Percentiles rank a stretch among this genome's conserved stretches.
phyloP scores from a whole-genome alignment of 2,113 vertebrate genomes.

The Cryptomyrus ogoouensis region DNA sequence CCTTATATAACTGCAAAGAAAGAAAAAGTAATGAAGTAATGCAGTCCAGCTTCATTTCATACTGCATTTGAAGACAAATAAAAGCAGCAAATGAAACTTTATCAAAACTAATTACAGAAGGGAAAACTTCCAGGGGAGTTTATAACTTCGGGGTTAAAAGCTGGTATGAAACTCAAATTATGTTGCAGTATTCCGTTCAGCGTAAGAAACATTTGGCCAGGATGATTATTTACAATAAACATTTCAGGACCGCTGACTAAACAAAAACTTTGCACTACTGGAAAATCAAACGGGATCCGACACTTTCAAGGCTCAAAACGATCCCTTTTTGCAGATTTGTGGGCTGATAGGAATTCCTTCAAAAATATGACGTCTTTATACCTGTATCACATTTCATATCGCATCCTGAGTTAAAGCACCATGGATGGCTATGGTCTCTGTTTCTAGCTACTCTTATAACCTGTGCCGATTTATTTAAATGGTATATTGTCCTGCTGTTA shows the following conservation, averaged over 20 bases:
- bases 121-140: neutral
- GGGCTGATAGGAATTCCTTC: constrained; percentile 26
- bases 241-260: neutral
- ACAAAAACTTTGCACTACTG: neutral
- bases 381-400: constrained; percentile 6
- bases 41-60: neutral
- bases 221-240: neutral
- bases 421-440: neutral
- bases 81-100: neutral
- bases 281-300: constrained; percentile 3
- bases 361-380: constrained; percentile 10
- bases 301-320: constrained; percentile 17
- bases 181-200: neutral
- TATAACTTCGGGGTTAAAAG: neutral
- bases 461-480: neutral
- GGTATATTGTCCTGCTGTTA: neutral
- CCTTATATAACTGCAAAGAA: neutral
- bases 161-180: neutral
- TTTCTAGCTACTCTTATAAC: constrained; percentile 12
- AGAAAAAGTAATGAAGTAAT: neutral
- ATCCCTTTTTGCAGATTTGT: constrained; percentile 28
- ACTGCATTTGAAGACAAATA: neutral
- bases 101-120: neutral
- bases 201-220: neutral
- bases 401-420: constrained; percentile 8